Evolutionary conservation across 2,797 vertebrate genomes (phyloP), one percentile per base, ranked within the genome.

Genomic region (Amniataba percoides): DNA sequence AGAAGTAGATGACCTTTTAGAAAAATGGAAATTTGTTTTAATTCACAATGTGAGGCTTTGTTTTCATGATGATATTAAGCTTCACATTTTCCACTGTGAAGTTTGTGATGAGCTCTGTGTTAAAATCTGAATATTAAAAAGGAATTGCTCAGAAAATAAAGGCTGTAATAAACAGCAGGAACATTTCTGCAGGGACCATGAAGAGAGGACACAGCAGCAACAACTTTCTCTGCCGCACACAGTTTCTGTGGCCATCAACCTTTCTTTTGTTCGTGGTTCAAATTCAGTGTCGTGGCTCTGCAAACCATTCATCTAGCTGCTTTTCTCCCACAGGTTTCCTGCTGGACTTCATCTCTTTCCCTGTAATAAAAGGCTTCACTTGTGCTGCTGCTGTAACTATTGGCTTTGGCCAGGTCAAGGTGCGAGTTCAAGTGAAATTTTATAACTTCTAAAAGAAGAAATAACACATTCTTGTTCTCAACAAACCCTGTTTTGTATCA

Each of bases 301-400:
- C 55, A 55, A 76, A 63, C 61, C 18, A 40, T 64, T 77, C 1
- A 49, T 39, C 40, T 5, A 39, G 49, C 23, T 71, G 16, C 40
- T 75, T 48, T 73, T 83, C 55, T 46, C 34, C 1, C 81, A 31
- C 91, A 99, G 98, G 98, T 23, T 97, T 99, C 72, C 93, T 99
- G 8, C 88, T 99, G 93, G 98, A 99, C 77, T 99, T 99, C 81
- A 95, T 99, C 84, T 99, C 98, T 58, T 97, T 83, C 71, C 98
- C 98, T 0, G 97, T 99, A 52, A 97, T 99, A 83, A 99, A 97
- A 89, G 98, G 98, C 2, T 99, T 99, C 87, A 99, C 97, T 0
- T 97, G 95, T 0, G 96, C 98, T 39, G 98, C 98, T 6, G 94
- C 97, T 1, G 18, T 99, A 83, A 98, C 96, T 57, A 99, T 99